Evolutionary conservation across 2,113 vertebrate genomes (phyloP).

Genomic region (Epinephelus cyanopodus): DNA sequence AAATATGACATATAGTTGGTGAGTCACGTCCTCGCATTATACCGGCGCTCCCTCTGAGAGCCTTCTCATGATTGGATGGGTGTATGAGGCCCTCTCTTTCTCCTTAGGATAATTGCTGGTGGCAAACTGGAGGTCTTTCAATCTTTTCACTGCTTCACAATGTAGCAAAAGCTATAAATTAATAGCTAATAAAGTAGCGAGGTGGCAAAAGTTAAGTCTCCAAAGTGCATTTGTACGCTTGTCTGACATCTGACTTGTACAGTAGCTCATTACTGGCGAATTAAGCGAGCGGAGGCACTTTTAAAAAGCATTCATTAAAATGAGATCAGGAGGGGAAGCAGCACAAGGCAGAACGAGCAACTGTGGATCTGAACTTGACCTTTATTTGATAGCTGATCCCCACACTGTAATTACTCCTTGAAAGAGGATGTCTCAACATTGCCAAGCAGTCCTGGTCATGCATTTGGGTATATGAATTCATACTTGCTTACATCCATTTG

Average conservation of each 20-base stretch:
- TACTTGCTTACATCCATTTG: constrained; percentile 8
- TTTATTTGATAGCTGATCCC: constrained; percentile 48
- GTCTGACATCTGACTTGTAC: constrained; percentile 50
- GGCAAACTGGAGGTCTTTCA: constrained; percentile 28
- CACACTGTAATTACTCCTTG: constrained; percentile 49
- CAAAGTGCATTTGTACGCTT: constrained; percentile 29
- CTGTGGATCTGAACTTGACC: constrained; percentile 65
- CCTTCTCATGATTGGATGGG: constrained; percentile 17
- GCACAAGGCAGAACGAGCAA: constrained; percentile 38
- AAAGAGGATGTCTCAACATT: constrained; percentile 16
- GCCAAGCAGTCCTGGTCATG: not conserved
- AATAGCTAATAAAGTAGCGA: constrained; percentile 35
- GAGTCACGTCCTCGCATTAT: constrained; percentile 39
- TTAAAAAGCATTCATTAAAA: constrained; percentile 72
- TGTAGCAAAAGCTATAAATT: constrained; percentile 22
- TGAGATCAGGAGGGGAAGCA: constrained; percentile 57
- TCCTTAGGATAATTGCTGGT: constrained; percentile 17
- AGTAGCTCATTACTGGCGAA: constrained; percentile 59
- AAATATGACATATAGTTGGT: constrained; percentile 21
- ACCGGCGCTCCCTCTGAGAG: constrained; percentile 19
- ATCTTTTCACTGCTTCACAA: constrained; percentile 18
- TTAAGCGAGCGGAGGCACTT: constrained; percentile 43
- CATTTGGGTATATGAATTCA: constrained; percentile 1
- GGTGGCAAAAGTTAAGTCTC: constrained; percentile 36
- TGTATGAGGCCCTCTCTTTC: not conserved